Conservation (phyloP, 2,113 vertebrate genomes). For the Leucoraja erinaceus region DNA sequence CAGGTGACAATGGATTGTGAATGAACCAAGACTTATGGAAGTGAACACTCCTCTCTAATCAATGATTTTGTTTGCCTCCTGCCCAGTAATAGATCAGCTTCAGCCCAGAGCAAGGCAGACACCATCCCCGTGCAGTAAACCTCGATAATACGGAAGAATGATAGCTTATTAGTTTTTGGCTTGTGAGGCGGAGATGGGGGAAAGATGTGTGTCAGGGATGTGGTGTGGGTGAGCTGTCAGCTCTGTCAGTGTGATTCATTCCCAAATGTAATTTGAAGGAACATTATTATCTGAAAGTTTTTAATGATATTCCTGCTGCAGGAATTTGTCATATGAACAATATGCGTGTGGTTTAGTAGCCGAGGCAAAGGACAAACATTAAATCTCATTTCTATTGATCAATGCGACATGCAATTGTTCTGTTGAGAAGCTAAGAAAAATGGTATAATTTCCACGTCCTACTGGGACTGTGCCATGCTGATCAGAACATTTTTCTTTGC, state of each 20-base stretch:
- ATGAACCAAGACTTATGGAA: background rate
- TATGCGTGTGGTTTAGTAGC: background rate
- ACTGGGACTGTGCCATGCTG: background rate
- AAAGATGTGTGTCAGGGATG: background rate
- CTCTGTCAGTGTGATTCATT: slow-evolving; percentile 16
- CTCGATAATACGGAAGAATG: background rate
- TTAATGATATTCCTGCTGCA: slow-evolving; percentile 18
- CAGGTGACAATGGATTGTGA: background rate
- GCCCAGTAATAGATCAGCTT: background rate
- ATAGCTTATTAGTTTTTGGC: background rate
- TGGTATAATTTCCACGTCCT: background rate
- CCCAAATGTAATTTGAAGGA: slow-evolving; percentile 3
- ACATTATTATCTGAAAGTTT: slow-evolving; percentile 28
- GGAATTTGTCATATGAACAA: slow-evolving; percentile 21
- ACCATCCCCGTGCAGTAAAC: background rate
- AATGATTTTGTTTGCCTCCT: background rate
- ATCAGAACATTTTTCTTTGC: background rate
- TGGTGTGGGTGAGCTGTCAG: slow-evolving; percentile 22
- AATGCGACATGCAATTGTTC: background rate
- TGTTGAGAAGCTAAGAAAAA: slow-evolving; percentile 14
- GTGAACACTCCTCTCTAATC: background rate
- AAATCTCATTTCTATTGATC: slow-evolving; percentile 35
- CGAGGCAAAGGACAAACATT: background rate
- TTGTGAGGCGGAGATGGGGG: background rate
- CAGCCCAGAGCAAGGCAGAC: background rate